phyloP scores from a whole-genome alignment of 2,113 vertebrate genomes.

The Rhabdornis inornatus region DNA sequence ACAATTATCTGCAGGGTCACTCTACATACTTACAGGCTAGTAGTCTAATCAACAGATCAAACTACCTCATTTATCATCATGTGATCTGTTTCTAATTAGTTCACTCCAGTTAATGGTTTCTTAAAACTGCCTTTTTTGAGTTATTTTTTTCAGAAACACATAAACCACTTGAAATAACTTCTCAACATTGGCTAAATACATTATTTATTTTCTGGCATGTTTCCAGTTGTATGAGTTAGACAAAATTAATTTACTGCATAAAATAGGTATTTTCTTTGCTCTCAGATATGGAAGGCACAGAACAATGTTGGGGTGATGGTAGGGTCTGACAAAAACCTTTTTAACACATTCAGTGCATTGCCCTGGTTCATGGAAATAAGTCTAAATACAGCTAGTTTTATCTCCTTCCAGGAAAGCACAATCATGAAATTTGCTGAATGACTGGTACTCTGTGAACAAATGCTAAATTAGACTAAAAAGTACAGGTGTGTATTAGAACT shows the following conservation, averaged over 20 bases:
- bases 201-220: constrained; percentile 29
- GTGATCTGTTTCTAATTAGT: constrained; percentile 61
- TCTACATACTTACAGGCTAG: constrained; percentile 1
- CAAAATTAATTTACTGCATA: neutral
- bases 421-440: neutral
- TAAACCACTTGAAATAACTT: constrained; percentile 52
- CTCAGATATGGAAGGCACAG: neutral
- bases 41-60: constrained; percentile 26
- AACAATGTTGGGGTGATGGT: neutral
- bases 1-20: constrained; percentile 44
- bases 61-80: constrained; percentile 54
- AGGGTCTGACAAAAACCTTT: neutral
- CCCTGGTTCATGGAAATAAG: neutral
- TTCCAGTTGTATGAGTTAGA: neutral
- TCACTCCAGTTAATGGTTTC: constrained; percentile 32
- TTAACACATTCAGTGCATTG: neutral
- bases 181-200: neutral
- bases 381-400: neutral
- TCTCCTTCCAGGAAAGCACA: neutral
- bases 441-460: neutral
- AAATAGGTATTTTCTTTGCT: neutral
- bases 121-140: constrained; percentile 28
- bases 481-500: neutral
- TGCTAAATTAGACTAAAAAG: neutral
- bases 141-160: constrained; percentile 4